Conservation (phyloP, 2,113 vertebrate genomes). For the Serinus canaria region DNA sequence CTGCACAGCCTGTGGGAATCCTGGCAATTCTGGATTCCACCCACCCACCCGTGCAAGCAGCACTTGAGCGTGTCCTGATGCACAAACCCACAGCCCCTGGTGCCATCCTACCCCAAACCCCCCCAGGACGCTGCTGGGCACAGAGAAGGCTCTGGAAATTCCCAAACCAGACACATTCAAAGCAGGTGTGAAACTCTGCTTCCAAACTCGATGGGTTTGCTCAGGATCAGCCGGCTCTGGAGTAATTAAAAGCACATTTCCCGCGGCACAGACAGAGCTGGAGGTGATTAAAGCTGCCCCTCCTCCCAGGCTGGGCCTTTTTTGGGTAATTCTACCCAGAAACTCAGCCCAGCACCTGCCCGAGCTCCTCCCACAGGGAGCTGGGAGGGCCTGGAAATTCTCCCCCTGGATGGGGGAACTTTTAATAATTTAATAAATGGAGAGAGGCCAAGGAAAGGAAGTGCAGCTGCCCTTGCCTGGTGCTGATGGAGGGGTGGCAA, state of each 20-base stretch:
- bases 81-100: background rate
- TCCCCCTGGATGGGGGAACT: background rate
- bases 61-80: fast-evolving
- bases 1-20: background rate
- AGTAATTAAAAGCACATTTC: slow-evolving; percentile 9
- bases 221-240: background rate
- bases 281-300: slow-evolving; percentile 12
- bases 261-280: background rate
- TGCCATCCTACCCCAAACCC: background rate
- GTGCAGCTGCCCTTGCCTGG: background rate
- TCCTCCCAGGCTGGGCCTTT: background rate
- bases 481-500: fast-evolving
- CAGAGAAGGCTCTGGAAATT: background rate
- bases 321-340: background rate
- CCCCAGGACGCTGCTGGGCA: background rate
- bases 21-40: background rate
- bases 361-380: background rate
- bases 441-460: background rate
- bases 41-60: background rate
- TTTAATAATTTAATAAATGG: fast-evolving
- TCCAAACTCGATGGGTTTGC: background rate
- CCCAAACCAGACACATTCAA: fast-evolving
- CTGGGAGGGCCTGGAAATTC: background rate
- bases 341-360: background rate
- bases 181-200: background rate